Evolutionary conservation across 2,797 vertebrate species (phyloP), one percentile per base, ranked within the genome.

Genomic region (Botia kubotai): DNA sequence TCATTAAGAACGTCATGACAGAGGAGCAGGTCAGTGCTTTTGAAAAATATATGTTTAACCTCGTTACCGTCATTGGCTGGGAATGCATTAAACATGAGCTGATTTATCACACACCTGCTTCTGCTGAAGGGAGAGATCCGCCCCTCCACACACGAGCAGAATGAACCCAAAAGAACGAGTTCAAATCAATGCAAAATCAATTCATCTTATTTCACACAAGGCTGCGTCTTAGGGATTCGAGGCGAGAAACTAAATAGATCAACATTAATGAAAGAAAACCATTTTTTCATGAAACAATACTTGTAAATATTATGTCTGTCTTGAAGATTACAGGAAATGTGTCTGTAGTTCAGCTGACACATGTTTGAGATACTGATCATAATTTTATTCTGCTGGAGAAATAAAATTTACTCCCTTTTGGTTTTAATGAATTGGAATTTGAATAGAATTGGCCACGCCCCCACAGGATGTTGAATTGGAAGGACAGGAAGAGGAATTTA

Each of bases 121-220:
- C 66, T 60, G 67, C 69, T 83, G 71, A 68, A 75, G 66, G 50
- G 57, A 26, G 68, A 53, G 60, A 48, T 71, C 70, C 23, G 60
- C 68, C 75, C 46, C 50, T 23, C 73, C 57, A 66, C 39, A 77
- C 77, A 33, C 73, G 79, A 77, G 26, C 65, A 80, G 73, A 80
- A 82, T 80, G 63, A 80, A 83, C 78, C 46, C 80, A 83, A 89
- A 80, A 81, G 87, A 87, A 89, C 87, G 85, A 86, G 82, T 71
- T 80, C 76, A 87, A 91, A 93, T 93, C 91, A 89, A 89, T 92
- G 86, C 72, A 83, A 85, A 91, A 92, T 92, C 89, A 89, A 86
- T 89, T 83, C 23, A 62, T 72, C 66, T 81, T 87, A 89, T 87
- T 67, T 72, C 71, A 83, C 85, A 82, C 81, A 60, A 19, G 78